Conservation (phyloP, 2,113 vertebrate genomes). For the Castor canadensis region DNA sequence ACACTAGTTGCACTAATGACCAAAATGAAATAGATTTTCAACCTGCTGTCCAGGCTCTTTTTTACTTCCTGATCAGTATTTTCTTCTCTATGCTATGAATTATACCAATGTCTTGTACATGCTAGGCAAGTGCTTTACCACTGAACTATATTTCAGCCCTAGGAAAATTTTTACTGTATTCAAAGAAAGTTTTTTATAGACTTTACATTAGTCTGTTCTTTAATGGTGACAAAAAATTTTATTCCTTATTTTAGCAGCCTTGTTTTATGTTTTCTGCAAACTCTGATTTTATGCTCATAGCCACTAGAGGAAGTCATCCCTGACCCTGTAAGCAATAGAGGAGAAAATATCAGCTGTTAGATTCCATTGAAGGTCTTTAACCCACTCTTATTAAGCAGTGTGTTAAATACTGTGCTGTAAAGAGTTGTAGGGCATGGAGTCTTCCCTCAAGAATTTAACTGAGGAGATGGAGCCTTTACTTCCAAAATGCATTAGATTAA, state of each 20-base stretch:
- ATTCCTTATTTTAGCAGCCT: neutral
- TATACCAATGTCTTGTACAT: too few species aligned
- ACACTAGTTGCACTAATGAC: neutral
- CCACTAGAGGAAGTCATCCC: too few species aligned
- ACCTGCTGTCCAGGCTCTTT: neutral
- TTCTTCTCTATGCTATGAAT: neutral
- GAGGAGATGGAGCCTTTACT: neutral
- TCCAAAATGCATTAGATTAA: neutral
- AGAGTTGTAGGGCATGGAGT: neutral
- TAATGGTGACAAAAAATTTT: neutral
- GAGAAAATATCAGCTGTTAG: neutral
- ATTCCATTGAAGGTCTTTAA: neutral
- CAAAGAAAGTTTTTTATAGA: neutral
- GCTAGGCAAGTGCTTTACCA: too few species aligned
- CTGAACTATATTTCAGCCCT: too few species aligned
- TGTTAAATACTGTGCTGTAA: neutral
- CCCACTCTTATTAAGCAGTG: neutral
- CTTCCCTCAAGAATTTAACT: neutral
- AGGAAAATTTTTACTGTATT: neutral
- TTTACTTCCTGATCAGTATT: neutral
- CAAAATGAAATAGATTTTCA: neutral
- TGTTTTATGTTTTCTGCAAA: neutral
- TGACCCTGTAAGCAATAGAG: neutral
- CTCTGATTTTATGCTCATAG: neutral
- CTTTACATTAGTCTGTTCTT: neutral